Evolutionary conservation across 2,113 vertebrate genomes (phyloP).

Genomic region (Regulus satrapa): DNA sequence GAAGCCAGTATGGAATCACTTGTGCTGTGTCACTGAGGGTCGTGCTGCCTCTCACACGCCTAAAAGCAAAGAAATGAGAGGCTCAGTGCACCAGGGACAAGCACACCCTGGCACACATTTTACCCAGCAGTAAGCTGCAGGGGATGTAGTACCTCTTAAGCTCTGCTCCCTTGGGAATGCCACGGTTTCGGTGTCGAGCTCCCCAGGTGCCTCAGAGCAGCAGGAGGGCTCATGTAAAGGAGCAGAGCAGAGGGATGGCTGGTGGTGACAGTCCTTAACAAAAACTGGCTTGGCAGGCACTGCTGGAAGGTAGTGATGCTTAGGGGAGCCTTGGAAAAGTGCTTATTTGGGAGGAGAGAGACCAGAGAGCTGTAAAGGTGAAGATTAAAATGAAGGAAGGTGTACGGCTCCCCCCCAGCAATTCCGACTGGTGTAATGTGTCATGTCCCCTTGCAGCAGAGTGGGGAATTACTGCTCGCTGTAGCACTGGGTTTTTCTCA

Average conservation of each 20-base stretch:
- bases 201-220: neutral
- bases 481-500: neutral
- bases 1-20: neutral
- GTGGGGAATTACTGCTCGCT: neutral
- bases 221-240: neutral
- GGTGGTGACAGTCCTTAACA: neutral
- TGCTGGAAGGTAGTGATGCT: neutral
- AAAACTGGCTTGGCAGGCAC: neutral
- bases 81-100: neutral
- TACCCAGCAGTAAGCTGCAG: neutral
- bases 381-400: neutral
- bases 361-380: neutral
- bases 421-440: fast-evolving
- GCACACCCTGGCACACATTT: neutral
- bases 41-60: neutral
- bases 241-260: neutral
- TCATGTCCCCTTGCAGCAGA: neutral
- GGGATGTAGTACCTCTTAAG: neutral
- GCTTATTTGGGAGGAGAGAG: neutral
- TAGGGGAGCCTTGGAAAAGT: neutral
- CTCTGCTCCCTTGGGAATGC: neutral
- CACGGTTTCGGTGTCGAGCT: neutral
- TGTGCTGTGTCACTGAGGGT: neutral
- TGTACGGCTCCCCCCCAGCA: neutral
- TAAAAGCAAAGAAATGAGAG: neutral